Evolutionary conservation across 2,797 vertebrate genomes (phyloP).

Genomic region (Microctenopoma lineatum): DNA sequence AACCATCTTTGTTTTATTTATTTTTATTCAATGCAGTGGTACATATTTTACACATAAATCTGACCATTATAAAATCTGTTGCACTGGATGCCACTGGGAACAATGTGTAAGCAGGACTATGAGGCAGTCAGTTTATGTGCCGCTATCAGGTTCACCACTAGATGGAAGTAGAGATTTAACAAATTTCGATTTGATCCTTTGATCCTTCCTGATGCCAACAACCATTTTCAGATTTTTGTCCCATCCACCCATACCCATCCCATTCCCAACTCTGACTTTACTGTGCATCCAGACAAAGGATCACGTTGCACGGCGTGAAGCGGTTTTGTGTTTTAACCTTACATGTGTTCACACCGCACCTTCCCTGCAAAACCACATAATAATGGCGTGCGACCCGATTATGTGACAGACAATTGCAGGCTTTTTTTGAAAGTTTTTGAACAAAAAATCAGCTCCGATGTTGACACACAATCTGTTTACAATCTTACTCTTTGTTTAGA

Average conservation of each 20-base stretch:
- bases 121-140: not conserved
- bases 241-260: conserved; percentile 73
- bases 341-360: not conserved
- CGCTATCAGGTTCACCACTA: conserved; percentile 51
- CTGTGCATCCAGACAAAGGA: conserved; percentile 71
- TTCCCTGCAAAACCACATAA: conserved; percentile 8
- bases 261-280: conserved; percentile 71
- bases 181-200: conserved; percentile 58
- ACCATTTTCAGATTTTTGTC: conserved; percentile 60
- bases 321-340: not conserved
- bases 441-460: not conserved
- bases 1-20: too few relatives aligned
- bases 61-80: not conserved
- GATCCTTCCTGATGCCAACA: conserved; percentile 66
- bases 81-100: not conserved
- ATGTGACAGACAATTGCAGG: conserved; percentile 42
- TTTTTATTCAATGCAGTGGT: too few relatives aligned
- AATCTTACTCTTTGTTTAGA: conserved; percentile 33
- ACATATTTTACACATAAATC: not conserved
- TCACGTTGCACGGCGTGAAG: not conserved
- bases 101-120: not conserved
- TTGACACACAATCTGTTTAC: conserved; percentile 14
- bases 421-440: conserved; percentile 25
- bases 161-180: conserved; percentile 63
- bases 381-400: conserved; percentile 35